Base-by-base conservation (phyloP, 2,888 invertebrate genomes). In the Anodontia alba region DNA sequence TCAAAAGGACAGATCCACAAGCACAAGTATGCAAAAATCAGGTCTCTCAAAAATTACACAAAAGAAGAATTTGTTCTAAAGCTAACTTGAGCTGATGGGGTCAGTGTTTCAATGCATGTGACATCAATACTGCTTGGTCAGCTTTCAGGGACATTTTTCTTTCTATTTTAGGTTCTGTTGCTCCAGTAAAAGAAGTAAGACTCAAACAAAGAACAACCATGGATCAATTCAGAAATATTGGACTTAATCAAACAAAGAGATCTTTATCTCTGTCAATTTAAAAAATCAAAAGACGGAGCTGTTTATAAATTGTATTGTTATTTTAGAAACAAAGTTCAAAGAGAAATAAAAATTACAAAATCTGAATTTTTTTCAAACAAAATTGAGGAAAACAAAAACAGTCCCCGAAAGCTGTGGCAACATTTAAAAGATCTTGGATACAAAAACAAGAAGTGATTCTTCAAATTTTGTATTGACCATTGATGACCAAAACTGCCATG, bases 331-430 rank as follows among this genome's bases (percentile, higher is more conserved):
- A 17, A 57, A 73, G 26, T 38, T 38, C 36, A 73, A 42, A 73
- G 73, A 73, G 38, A 73, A 20, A 54, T 62, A 26, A 73, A 42
- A 29, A 12, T 10, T 1, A 23, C 57, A 36, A 73, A 62, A 62
- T 38, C 73, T 38, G 62, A 62, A 2, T 73, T 36, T 73, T 29
- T 73, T 12, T 26, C 31, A 36, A 57, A 73, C 26, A 33, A 73
- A 42, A 73, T 73, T 57, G 73, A 73, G 20, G 73, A 73, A 38
- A 57, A 73, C n/a, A 73, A 29, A 26, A 73, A 57, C 31, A 29
- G 38, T 62, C 36, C 73, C 7, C 36, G 26, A 62, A 57, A 57
- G 0, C 20, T 62, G 12, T 73, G 73, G 73, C 36, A 57, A 42
- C 57, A 57, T 26, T 42, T 73, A 26, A 73, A 73, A 42, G 23